Conservation (phyloP, 2,797 vertebrate genomes). For the Sebastes vulpes region DNA sequence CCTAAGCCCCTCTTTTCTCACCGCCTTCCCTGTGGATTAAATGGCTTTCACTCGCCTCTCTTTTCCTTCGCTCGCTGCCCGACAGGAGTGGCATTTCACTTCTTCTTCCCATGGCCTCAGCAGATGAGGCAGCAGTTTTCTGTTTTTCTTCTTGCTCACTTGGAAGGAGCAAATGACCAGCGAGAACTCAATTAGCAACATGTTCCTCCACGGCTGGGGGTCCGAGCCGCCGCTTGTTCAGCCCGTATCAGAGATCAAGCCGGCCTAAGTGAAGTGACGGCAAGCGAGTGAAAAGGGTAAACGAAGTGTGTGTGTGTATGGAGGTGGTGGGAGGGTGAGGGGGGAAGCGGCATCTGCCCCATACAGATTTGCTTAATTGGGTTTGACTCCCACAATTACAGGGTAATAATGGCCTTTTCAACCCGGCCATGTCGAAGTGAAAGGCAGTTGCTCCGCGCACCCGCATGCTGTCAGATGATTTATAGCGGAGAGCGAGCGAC, state of each 20-base stretch:
- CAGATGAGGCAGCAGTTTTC: constrained; percentile 81
- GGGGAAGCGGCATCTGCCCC: constrained; percentile 85
- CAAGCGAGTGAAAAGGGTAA: constrained; percentile 68
- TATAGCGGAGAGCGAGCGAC: constrained; percentile 54
- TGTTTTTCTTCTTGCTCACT: constrained; percentile 91
- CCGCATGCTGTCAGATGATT: constrained; percentile 75
- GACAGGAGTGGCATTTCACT: constrained; percentile 67
- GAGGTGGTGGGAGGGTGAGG: constrained; percentile 6
- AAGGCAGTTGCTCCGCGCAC: constrained; percentile 73
- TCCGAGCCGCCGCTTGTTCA: constrained; percentile 39
- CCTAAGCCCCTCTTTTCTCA: constrained; percentile 66
- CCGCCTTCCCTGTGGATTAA: constrained; percentile 79
- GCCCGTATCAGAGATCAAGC: constrained; percentile 52
- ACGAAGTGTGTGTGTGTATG: constrained; percentile 37
- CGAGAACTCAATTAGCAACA: constrained; percentile 90
- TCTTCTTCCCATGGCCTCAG: constrained; percentile 57
- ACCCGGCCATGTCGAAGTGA: constrained; percentile 67
- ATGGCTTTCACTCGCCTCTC: constrained; percentile 69
- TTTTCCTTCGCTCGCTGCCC: constrained; percentile 63
- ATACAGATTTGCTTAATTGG: constrained; percentile 90
- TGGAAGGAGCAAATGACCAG: constrained; percentile 89
- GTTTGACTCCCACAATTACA: constrained; percentile 87
- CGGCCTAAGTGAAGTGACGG: constrained; percentile 57
- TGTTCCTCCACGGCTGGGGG: constrained; percentile 67
- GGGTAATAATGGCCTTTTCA: constrained; percentile 83